Base-by-base conservation (phyloP, 2,888 invertebrate species). In the Loripinus fragilis region DNA sequence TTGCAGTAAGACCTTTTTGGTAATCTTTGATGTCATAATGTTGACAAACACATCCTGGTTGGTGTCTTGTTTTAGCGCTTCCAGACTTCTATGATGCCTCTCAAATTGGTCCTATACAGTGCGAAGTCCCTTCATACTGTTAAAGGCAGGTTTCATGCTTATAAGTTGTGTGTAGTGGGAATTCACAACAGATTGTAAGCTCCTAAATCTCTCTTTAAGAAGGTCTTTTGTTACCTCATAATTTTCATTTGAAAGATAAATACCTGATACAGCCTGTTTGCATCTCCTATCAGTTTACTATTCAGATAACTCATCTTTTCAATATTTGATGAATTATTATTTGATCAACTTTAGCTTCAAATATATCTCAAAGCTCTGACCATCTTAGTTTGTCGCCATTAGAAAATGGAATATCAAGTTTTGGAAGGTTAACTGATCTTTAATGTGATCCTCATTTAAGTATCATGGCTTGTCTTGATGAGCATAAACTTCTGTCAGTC, bases 311-410 rank as follows among this genome's bases (percentile, higher is more conserved):
- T 65, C 5, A 65, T 7, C 20, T 65, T 30, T 17, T 33, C 65
- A 65, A 33, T 65, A 20, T 33, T 65, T 35, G 65, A 65, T 23
- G 35, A 65, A n/a, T 2, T 8, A 23, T 12, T 2, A 33, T 65
- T 65, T 35, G 3, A 65, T 30, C 38, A 17, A 33, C 65, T 20
- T 5, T 65, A 10, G 65, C 35, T 33, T 65, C 65, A 65, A 65
- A 65, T 8, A 35, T 7, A 17, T 65, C 65, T 28, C 65, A 65
- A 35, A 65, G 35, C 20, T 65, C 65, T 5, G 65, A 65, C 65
- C 65, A 65, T 33, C 41, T 30, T 41, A 65, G 35, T 5, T 2
- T 35, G 25, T 65, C 65, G 7, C 30, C 65, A 52, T 52, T 52
- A 52, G 25, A 23, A n/a, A 52, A 52, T 3, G 52, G 52, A 23